Conservation (phyloP, 2,113 vertebrate species). For the Peromyscus leucopus region DNA sequence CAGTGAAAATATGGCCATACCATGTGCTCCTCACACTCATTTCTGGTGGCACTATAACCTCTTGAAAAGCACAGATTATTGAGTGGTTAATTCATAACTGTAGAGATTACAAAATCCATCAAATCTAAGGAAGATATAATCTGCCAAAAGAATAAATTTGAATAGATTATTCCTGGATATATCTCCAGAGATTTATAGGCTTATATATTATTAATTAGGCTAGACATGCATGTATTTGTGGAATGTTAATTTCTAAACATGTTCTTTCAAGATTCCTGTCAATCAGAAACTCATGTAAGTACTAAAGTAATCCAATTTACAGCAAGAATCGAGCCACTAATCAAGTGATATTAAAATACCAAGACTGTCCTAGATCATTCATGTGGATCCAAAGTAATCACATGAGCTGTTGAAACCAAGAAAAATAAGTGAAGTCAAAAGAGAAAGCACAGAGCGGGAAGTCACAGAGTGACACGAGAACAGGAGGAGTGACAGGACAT, state of each 20-base stretch:
- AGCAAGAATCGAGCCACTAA: conserved; percentile 4
- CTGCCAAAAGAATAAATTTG: not conserved
- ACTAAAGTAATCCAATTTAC: not conserved
- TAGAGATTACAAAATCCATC: not conserved
- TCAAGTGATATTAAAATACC: conserved; percentile 33
- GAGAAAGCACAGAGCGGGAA: not conserved
- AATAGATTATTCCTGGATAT: conserved; percentile 45
- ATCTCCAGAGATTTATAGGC: not conserved
- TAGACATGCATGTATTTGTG: not conserved
- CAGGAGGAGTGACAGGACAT: not conserved
- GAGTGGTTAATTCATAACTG: not conserved
- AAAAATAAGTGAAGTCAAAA: conserved; percentile 17
- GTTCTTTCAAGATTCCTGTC: not conserved
- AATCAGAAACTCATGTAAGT: not conserved
- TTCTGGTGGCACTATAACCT: not conserved
- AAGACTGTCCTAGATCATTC: not conserved
- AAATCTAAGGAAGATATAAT: conserved; percentile 28
- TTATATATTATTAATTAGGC: conserved; percentile 11
- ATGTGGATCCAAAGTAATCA: not conserved
- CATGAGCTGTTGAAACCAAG: not conserved
- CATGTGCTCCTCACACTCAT: not conserved
- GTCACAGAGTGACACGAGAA: conserved; percentile 49
- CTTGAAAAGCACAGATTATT: not conserved
- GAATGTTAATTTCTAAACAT: conserved; percentile 42
- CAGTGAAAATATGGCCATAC: not conserved